Evolutionary conservation across 2,888 invertebrate species (phyloP).

Genomic region (Drosophila paracracens): DNA sequence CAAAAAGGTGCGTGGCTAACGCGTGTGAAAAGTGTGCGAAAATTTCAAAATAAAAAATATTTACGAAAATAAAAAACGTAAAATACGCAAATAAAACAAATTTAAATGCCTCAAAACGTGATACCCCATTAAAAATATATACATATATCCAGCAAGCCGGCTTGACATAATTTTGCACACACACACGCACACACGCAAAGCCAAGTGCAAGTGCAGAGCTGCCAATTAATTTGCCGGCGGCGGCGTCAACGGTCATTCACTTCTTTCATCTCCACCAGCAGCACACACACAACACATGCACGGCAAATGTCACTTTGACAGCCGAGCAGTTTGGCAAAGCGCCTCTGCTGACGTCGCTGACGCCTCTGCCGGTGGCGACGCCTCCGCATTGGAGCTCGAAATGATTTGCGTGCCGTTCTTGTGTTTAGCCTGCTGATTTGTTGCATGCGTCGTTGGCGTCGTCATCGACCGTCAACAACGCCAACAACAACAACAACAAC

Average conservation of each 20-base stretch:
- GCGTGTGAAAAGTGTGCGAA: constrained; percentile 56
- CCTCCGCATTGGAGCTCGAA: constrained; percentile 57
- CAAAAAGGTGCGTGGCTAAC: constrained; percentile 65
- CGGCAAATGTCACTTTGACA: constrained; percentile 71
- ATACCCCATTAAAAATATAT: constrained; percentile 36
- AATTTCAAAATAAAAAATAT: not conserved
- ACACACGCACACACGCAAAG: constrained; percentile 48
- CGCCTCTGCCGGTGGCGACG: constrained; percentile 41
- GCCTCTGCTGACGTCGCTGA: constrained; percentile 28
- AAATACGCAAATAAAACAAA: constrained; percentile 27
- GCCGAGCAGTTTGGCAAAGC: constrained; percentile 29
- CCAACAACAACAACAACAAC: constrained; percentile 36
- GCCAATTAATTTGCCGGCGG: constrained; percentile 42
- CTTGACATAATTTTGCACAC: constrained; percentile 30
- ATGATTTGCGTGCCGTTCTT: constrained; percentile 76
- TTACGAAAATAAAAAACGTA: constrained; percentile 18
- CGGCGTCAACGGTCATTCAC: constrained; percentile 62
- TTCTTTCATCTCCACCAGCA: constrained; percentile 6
- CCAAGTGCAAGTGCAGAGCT: constrained; percentile 63
- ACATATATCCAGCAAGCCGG: constrained; percentile 16
- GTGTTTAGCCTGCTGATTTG: constrained; percentile 75
- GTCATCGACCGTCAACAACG: constrained; percentile 62
- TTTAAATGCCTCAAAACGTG: constrained; percentile 42
- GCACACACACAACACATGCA: constrained; percentile 5
- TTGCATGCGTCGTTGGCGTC: constrained; percentile 76